Conservation (phyloP, 2,113 vertebrate genomes). For the Copsychus sechellarum region DNA sequence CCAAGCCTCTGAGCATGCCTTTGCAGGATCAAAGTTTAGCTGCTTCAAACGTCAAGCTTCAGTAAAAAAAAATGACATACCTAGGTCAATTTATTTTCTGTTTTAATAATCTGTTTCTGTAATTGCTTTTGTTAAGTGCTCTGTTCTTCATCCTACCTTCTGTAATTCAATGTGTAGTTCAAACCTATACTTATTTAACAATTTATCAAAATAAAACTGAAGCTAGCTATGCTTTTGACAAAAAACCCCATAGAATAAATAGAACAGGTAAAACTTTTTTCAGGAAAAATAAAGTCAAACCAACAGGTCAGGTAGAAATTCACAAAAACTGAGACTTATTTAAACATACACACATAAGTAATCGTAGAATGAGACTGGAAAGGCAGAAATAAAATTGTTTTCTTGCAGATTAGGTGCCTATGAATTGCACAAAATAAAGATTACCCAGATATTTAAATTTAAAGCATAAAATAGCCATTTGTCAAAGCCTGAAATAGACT, state of each 20-base stretch:
- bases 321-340: background rate
- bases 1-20: background rate
- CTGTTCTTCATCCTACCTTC: background rate
- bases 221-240: background rate
- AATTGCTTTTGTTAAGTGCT: slow-evolving; percentile 31
- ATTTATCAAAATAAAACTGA: slow-evolving; percentile 29
- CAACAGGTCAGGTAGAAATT: background rate
- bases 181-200: background rate
- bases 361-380: background rate
- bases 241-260: background rate
- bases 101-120: slow-evolving; percentile 43
- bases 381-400: background rate
- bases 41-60: background rate
- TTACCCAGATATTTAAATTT: background rate
- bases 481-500: background rate
- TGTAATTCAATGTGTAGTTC: background rate
- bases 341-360: background rate
- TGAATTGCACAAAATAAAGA: background rate
- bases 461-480: background rate
- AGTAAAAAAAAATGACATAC: slow-evolving; percentile 12
- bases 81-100: slow-evolving; percentile 24
- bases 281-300: background rate
- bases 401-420: background rate
- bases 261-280: background rate
- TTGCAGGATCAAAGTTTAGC: background rate